Base-by-base conservation (phyloP, 2,888 invertebrate genomes). In the Archips xylosteana region DNA sequence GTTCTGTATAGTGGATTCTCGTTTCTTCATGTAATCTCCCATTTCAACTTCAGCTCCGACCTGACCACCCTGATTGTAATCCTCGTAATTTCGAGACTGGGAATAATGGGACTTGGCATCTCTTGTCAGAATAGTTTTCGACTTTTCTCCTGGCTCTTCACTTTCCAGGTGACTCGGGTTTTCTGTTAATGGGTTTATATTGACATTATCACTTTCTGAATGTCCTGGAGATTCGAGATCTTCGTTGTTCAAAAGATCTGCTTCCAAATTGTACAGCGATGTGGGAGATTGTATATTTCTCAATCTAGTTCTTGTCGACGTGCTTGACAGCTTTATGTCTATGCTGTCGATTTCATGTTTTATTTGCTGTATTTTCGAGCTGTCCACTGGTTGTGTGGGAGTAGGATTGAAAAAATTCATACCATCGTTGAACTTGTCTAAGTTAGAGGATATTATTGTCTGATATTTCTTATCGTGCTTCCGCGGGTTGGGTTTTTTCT, bases 341-440 rank as follows among this genome's bases (percentile, higher is more conserved):
- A 81, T 64, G 13, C 72, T 71, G 36, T 79, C 71, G 0, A 80
- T 68, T 75, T 79, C 78, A 34, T 75, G 71, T 69, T 60, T 75
- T 2, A 78, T 76, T 12, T 77, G 62, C 0, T 76, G 74, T 10
- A 75, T 54, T 13, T 70, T 75, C 10, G 32, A n/a, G 51, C n/a
- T 49, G 12, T 39, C 47, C 80, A 0, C 64, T 47, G 42, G 6
- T 45, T 45, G 15, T 23, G 62, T 62, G 45, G 62, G 32, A 23
- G 62, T 62, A 45, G 62, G 32, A 23, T 62, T 45, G 9, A 62
- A 45, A 13, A 2, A 45, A 12, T 32, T 57, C 3, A 32, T 32
- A 4, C 57, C 57, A 3, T 57, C 57, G 9, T 57, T 57, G 57
- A 12, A 57, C 12, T 32, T 57, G 32, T 57, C 57, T 4, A 57